A percentile compares a stretch with the other conserved stretches of the same genome.
These are phyloP conservation scores for Vidua chalybeata DNA, from an alignment of 2,113 vertebrate genomes.

Conservation along the genomic window DNA sequence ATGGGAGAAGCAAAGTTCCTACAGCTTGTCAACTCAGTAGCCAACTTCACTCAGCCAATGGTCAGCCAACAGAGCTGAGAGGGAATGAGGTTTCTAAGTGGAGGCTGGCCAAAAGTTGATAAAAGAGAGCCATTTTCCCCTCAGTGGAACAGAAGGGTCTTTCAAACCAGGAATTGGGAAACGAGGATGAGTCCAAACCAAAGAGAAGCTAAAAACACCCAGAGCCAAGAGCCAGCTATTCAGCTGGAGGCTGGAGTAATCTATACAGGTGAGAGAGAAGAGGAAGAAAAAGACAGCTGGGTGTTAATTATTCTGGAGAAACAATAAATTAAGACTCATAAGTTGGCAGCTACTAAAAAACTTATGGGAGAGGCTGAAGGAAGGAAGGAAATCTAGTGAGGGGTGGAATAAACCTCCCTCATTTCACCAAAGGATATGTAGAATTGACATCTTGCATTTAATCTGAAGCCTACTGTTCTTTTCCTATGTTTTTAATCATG, in stretches of 20 bases:
- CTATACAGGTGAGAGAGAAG: not conserved
- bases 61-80: not conserved
- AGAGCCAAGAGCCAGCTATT: not conserved
- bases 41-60: not conserved
- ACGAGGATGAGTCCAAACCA: not conserved
- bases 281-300: not conserved
- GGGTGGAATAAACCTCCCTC: not conserved
- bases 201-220: not conserved
- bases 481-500: not conserved
- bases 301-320: not conserved
- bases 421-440: not conserved
- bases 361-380: not conserved
- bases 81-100: not conserved
- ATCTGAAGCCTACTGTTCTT: not conserved
- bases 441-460: not conserved
- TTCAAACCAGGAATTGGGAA: conserved; percentile 14
- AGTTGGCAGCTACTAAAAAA: not conserved
- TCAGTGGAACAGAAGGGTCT: conserved; percentile 5
- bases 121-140: not conserved
- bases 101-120: not conserved
- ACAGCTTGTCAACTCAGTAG: not conserved
- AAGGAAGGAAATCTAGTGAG: not conserved
- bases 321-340: not conserved
- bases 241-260: not conserved
- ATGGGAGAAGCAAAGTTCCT: not conserved